Evolutionary conservation across 2,113 vertebrate species (phyloP).

Genomic region (Ptyas mucosa): DNA sequence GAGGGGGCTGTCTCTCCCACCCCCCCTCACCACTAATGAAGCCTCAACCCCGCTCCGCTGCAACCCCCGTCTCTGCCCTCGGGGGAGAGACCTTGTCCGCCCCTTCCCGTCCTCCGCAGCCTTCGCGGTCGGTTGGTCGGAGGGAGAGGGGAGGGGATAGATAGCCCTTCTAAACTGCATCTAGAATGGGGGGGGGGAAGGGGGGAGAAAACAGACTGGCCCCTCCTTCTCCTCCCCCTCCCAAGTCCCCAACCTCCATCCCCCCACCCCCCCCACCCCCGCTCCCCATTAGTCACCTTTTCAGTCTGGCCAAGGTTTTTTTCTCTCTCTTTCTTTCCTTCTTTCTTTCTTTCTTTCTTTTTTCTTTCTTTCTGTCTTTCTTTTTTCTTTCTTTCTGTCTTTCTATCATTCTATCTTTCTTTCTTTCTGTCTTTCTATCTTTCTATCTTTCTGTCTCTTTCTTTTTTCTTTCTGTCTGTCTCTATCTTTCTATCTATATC

Average conservation of each 20-base stretch:
- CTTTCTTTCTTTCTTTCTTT: too few relatives aligned
- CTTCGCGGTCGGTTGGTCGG: not conserved
- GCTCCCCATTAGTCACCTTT: not conserved
- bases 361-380: too few relatives aligned
- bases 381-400: too few relatives aligned
- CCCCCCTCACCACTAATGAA: not conserved
- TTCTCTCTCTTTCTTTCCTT: not conserved
- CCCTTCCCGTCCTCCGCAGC: not conserved
- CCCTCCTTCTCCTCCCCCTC: not conserved
- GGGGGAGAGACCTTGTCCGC: not conserved
- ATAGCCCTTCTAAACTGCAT: not conserved
- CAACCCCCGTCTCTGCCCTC: not conserved
- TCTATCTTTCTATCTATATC: too few relatives aligned
- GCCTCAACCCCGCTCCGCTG: not conserved
- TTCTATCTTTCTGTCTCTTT: too few relatives aligned
- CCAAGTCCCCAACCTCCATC: not conserved
- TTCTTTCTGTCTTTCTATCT: too few relatives aligned
- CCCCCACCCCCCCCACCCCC: not conserved
- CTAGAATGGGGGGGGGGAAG: not conserved
- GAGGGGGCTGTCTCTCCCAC: fast-evolving
- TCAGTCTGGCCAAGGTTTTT: not conserved
- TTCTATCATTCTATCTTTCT: too few relatives aligned
- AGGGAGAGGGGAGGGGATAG: not conserved
- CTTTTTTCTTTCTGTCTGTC: too few relatives aligned
- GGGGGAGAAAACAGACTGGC: not conserved